These are phyloP conservation scores for Cacoxenus indagator DNA, from an alignment of 2,888 invertebrate species.

Conservation along the genomic window DNA sequence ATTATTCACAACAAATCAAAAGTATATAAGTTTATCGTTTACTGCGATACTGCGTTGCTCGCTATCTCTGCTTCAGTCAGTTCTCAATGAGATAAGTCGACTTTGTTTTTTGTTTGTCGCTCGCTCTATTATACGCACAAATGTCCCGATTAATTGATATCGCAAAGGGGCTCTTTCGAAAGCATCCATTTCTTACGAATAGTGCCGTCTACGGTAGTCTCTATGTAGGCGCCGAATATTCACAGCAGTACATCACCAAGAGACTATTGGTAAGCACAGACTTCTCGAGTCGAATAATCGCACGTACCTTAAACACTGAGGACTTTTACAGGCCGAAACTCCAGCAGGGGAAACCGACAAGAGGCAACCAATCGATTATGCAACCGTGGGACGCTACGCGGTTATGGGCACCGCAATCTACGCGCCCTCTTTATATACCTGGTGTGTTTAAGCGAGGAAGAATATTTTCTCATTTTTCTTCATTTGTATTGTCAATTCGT, in stretches of 20 bases:
- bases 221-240: conserved; percentile 84
- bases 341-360: conserved; percentile 29
- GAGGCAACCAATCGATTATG: conserved; percentile 72
- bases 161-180: conserved; percentile 67
- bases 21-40: too few relatives aligned
- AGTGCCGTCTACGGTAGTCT: conserved; percentile 81
- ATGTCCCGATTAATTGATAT: conserved; percentile 53
- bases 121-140: neutral
- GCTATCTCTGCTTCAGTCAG: too few relatives aligned
- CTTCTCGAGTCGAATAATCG: neutral
- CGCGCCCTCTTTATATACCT: conserved; percentile 76
- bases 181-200: conserved; percentile 74
- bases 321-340: conserved; percentile 36
- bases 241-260: conserved; percentile 82
- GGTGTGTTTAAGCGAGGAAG: conserved; percentile 71
- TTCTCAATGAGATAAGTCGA: too few relatives aligned
- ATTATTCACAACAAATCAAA: neutral
- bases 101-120: too few relatives aligned
- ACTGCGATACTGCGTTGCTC: too few relatives aligned
- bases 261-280: conserved; percentile 74
- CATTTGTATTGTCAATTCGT: neutral
- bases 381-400: conserved; percentile 74
- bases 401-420: conserved; percentile 75
- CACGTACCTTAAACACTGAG: conserved; percentile 42
- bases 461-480: neutral